A percentile compares a stretch with the other conserved stretches of the same genome.
phyloP scores from a whole-genome alignment of 2,797 vertebrate species.

The Microchirus variegatus region DNA sequence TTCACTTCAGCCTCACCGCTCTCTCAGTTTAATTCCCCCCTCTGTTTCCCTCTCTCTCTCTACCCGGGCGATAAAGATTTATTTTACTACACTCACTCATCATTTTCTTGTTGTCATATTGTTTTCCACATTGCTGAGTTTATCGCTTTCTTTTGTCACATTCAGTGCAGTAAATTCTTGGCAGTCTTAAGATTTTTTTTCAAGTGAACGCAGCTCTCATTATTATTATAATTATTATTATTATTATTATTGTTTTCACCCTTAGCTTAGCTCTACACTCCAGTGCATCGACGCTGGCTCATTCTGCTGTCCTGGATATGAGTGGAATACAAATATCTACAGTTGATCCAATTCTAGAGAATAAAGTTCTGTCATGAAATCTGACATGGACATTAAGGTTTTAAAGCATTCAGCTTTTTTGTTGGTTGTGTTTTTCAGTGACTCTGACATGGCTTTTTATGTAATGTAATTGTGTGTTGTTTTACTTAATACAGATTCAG shows the following conservation, averaged over 20 bases:
- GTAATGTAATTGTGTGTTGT: no score
- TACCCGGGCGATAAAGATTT: conserved; percentile 43
- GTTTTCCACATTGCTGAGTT: conserved; percentile 43
- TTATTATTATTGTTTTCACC: conserved; percentile 1
- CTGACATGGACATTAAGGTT: no score
- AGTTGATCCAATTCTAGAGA: neutral
- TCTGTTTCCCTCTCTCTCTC: no score
- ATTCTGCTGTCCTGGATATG: neutral
- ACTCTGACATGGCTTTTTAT: no score
- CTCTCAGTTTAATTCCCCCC: conserved; percentile 58
- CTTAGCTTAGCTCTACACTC: neutral
- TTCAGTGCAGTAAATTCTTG: conserved; percentile 2
- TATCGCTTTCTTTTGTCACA: conserved; percentile 12
- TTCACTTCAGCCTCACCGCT: conserved; percentile 51
- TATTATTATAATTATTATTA: neutral
- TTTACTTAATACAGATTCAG: no score
- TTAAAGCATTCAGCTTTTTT: no score
- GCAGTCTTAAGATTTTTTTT: neutral
- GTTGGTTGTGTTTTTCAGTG: no score
- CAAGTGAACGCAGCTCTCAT: neutral
- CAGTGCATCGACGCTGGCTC: neutral
- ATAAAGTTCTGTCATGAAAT: no score
- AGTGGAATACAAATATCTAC: neutral
- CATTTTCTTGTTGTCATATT: conserved; percentile 24
- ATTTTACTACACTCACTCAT: conserved; percentile 38